These are phyloP conservation scores for Apamea epomidion DNA, from an alignment of 2,888 invertebrate genomes.

Conservation along the genomic window DNA sequence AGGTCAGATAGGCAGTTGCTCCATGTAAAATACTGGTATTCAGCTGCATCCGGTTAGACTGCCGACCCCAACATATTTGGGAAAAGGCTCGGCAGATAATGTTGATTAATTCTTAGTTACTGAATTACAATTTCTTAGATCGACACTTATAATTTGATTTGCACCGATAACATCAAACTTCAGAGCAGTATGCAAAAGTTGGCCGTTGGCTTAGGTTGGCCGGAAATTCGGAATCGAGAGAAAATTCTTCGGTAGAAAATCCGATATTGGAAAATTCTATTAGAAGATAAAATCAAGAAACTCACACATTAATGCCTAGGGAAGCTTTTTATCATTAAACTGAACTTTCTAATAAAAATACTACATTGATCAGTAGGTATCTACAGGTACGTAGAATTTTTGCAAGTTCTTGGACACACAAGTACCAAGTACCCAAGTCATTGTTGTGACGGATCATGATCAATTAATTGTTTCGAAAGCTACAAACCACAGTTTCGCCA, in stretches of 20 bases:
- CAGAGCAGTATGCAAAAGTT: not conserved
- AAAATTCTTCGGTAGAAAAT: not conserved
- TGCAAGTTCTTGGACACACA: not conserved
- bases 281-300: not conserved
- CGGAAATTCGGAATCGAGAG: not conserved
- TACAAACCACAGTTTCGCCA: not conserved
- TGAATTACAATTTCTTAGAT: not conserved
- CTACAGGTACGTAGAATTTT: not conserved
- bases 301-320: not conserved
- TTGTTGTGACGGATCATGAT: not conserved
- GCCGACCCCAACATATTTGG: not conserved
- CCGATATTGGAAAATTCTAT: not conserved
- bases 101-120: not conserved
- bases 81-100: not conserved
- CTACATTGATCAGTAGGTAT: not conserved
- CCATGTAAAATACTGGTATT: not conserved
- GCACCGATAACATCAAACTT: not conserved
- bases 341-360: not conserved
- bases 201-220: not conserved
- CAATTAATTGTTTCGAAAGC: conserved; percentile 15
- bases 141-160: conserved; percentile 1
- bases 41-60: not conserved
- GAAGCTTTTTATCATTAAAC: not conserved
- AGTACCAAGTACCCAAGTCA: not conserved
- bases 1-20: not conserved